Conservation (phyloP, 1,140 invertebrate species). For the Pectinophora gossypiella region DNA sequence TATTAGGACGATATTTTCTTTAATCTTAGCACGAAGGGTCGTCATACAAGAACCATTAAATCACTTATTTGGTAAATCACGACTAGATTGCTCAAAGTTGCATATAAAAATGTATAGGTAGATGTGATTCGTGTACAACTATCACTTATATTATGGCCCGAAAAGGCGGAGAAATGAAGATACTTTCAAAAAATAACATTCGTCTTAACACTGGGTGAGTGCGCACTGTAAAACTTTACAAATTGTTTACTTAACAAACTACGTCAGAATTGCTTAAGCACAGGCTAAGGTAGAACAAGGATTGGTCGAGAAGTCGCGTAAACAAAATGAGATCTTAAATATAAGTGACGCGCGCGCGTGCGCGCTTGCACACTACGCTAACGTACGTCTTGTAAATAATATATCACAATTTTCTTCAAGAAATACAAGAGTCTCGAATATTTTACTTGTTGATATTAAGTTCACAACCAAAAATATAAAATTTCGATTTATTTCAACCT, state of each 20-base stretch:
- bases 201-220: neutral
- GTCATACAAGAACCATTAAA: slow-evolving; percentile 1
- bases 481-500: neutral
- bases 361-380: neutral
- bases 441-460: neutral
- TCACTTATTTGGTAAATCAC: slow-evolving; percentile 3
- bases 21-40: neutral
- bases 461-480: slow-evolving; percentile 1
- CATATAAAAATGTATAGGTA: neutral
- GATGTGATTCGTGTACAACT: neutral
- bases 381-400: slow-evolving; percentile 7
- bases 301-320: slow-evolving; percentile 3
- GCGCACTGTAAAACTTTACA: neutral
- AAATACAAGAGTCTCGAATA: neutral
- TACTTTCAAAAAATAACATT: neutral
- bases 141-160: neutral
- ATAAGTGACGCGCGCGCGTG: neutral
- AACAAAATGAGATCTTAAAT: slow-evolving; percentile 24
- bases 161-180: neutral
- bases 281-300: neutral
- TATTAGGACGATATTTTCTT: neutral
- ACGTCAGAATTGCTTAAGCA: neutral
- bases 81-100: slow-evolving; percentile 4
- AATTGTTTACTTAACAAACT: neutral
- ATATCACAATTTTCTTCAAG: slow-evolving; percentile 18